These are phyloP conservation scores for Eretmochelys imbricata DNA, from an alignment of 2,113 vertebrate genomes.

Conservation along the genomic window DNA sequence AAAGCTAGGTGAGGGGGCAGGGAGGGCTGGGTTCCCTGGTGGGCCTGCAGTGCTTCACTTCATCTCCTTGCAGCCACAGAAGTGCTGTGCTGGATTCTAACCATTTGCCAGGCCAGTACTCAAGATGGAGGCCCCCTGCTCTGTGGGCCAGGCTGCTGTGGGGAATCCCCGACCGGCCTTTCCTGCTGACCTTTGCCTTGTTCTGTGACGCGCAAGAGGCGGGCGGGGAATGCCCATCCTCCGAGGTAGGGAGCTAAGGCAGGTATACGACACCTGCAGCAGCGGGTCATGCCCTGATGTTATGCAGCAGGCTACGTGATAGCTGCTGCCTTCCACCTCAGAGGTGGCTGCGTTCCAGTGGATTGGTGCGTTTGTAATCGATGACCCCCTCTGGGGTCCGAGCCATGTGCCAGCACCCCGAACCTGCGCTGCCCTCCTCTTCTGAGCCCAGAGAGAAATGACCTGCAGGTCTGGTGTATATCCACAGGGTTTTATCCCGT, in stretches of 20 bases:
- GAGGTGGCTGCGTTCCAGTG: not conserved
- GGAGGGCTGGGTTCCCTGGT: rapidly evolving
- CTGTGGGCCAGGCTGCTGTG: too few species aligned
- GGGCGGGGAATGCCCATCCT: not conserved
- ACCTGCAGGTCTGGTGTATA: not conserved
- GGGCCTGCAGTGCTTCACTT: not conserved
- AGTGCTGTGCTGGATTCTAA: not conserved
- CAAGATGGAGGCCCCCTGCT: not conserved
- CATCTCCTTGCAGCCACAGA: not conserved
- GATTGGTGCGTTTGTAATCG: not conserved
- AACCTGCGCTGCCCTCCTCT: not conserved
- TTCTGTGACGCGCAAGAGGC: not conserved
- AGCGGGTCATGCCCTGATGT: too few species aligned
- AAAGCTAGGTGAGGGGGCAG: not conserved
- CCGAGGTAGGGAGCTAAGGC: not conserved
- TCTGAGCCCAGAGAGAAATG: not conserved
- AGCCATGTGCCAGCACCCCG: not conserved
- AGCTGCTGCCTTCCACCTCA: not conserved
- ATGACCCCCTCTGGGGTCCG: not conserved
- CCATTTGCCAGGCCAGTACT: not conserved
- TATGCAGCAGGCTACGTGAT: not conserved
- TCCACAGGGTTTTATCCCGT: not conserved
- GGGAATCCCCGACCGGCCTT: too few species aligned
- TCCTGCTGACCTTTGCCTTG: not conserved
- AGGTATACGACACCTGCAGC: too few species aligned